Evolutionary conservation across 2,113 vertebrate genomes (phyloP), one percentile per base, ranked within the genome.

Genomic region (Siniperca chuatsi): DNA sequence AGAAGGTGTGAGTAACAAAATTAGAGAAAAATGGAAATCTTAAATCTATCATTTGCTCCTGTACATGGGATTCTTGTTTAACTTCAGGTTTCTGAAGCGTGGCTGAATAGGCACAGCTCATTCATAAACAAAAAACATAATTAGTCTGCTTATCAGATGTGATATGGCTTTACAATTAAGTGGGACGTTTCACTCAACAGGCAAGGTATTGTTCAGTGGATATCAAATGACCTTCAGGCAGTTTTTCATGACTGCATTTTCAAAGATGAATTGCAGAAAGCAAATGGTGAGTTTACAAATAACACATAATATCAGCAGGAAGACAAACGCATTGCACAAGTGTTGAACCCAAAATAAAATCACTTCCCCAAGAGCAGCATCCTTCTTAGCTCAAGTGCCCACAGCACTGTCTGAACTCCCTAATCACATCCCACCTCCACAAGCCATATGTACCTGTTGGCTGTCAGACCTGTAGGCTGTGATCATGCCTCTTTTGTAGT

Each of bases 211-310:
- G 75, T 76, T 82, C 54, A 73, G 40, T 20, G 25, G 55, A 69
- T 79, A 78, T 75, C 65, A 61, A 78, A 81, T 74, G 48, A 75
- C 72, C 57, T 52, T 42, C 60, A 60, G 75, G 79, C 55, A 11
- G 46, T 12, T 29, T 29, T 29, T 62, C 54, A 65, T 29, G 15
- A 42, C 23, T 20, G 23, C 58, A 21, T 66, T 73, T 72, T 65
- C 57, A 48, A 46, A 81, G 78, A 82, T 55, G 16, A 75, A 81
- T 74, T 15, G 4, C 77, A 54, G 37, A 50, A 55, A 67, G 68
- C 20, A 40, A 52, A 65, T 0, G 4, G 69, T 37, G 69, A 68
- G 44, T 42, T 84, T 57, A 37, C 42, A 35, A 65, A 52, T 66
- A 70, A 76, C 46, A 21, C 54, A 78, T 88, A 46, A 74, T 75